Base-by-base conservation (phyloP, 2,113 vertebrate species). In the Platycercus adscitus region DNA sequence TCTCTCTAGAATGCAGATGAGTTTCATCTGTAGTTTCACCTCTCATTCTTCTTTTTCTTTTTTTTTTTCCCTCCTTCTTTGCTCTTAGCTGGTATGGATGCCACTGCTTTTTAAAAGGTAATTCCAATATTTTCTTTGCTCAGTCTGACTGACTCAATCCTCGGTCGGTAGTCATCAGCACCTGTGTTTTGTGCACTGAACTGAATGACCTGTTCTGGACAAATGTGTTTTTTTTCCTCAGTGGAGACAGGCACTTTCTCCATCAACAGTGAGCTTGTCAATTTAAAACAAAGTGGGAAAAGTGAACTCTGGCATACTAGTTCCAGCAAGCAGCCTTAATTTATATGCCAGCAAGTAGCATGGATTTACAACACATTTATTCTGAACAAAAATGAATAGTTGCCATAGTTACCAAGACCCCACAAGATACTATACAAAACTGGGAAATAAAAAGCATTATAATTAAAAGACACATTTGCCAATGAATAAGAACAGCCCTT, bases 261-360 rank as follows among this genome's bases (percentile, higher is more conserved):
- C 65, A 73, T 89, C n/a, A 90, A 66, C 37, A 76, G 31, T 71
- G 88, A 94, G 68, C 46, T 35, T 39, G 73, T 72, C 88, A 94
- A 19, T 96, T 94, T 95, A 95, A 83, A 86, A n/a, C 50, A 85
- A 91, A 93, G 60, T 89, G 70, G 72, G 65, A 91, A 88, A 95
- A 79, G 56, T 17, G 6, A 86, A 60, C 53, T 61, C 66, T 87
- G 52, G 52, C 44, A 44, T 39, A 39, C 39, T 39, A 49, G 25
- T 91, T 95, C 60, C 70, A 84, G n/a, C 65, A 95, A 72, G 49
- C 33, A 81, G 33, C 55, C 35, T 94, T 92, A 93, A 96, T 96
- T 95, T 92, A 75, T 78, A 58, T 88, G 69, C 81, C 37, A 96
- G 84, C 20, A 94, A 82, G 68, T 89, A 0, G 0, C 31, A 50